Evolutionary conservation across 2,797 vertebrate genomes (phyloP).

Genomic region (Lagorchestes hirsutus): DNA sequence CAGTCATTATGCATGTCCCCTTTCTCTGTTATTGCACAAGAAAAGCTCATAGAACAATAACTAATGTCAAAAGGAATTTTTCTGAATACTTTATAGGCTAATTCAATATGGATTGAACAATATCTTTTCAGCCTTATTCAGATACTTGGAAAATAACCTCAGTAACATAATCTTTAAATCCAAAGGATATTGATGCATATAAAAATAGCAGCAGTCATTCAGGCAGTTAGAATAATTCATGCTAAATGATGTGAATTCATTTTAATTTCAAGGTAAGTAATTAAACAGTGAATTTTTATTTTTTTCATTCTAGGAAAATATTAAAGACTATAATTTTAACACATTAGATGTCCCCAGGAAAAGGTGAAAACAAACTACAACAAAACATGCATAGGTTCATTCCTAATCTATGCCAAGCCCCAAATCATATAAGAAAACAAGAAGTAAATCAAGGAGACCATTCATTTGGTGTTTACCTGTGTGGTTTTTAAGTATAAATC

Average conservation of each 20-base stretch:
- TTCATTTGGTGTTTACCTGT: background rate
- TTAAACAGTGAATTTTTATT: conserved; percentile 27
- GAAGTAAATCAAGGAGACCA: background rate
- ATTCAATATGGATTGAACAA: background rate
- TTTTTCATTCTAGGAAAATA: background rate
- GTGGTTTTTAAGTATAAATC: conserved; percentile 10
- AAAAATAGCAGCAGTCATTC: background rate
- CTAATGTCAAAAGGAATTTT: background rate
- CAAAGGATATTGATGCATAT: conserved; percentile 7
- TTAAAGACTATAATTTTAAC: background rate
- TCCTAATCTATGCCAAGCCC: background rate
- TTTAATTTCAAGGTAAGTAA: conserved; percentile 18
- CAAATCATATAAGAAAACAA: background rate
- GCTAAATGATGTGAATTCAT: conserved; percentile 11
- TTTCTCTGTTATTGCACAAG: background rate
- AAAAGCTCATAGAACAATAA: background rate
- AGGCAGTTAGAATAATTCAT: conserved; percentile 25
- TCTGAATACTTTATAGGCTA: background rate
- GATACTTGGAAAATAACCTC: background rate
- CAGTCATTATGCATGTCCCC: background rate
- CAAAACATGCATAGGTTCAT: background rate
- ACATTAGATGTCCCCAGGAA: conserved; percentile 22
- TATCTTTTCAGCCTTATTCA: background rate
- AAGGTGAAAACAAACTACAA: conserved; percentile 9
- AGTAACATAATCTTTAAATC: conserved; percentile 2